Percentiles rank a stretch among this genome's conserved stretches.
Evolutionary conservation across 2,797 vertebrate species (phyloP).

Genomic region (Betta splendens): DNA sequence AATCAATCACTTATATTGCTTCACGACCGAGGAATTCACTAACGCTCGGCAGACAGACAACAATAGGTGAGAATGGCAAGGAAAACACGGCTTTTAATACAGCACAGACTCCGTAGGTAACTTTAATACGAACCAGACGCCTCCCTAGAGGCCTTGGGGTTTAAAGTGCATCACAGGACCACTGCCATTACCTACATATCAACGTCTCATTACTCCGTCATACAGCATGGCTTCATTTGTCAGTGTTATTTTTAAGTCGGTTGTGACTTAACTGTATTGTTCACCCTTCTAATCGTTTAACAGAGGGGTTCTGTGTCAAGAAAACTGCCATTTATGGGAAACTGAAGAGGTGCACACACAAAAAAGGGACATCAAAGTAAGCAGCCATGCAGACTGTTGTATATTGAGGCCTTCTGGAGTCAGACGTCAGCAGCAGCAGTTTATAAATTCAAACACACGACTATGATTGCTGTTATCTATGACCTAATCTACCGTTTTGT

Average conservation of each 20-base stretch:
- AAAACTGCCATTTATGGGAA: conserved; percentile 57
- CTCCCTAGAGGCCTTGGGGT: conserved; percentile 12
- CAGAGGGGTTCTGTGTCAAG: conserved; percentile 22
- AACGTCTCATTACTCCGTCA: conserved; percentile 16
- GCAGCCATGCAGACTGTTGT: conserved; percentile 19
- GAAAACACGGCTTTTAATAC: not conserved
- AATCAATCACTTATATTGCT: conserved; percentile 36
- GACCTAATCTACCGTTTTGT: not conserved
- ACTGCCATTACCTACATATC: conserved; percentile 2
- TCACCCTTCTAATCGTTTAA: conserved; percentile 12
- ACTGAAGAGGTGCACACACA: conserved; percentile 30
- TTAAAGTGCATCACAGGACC: conserved; percentile 3
- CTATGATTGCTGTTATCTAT: conserved; percentile 6
- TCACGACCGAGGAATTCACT: conserved; percentile 32
- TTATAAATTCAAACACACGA: conserved; percentile 28
- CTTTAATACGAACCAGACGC: conserved; percentile 27
- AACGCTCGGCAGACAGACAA: conserved; percentile 1
- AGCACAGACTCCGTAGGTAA: not conserved
- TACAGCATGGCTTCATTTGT: conserved; percentile 20
- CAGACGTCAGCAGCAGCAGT: conserved; percentile 14
- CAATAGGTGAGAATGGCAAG: conserved; percentile 17
- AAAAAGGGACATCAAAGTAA: conserved; percentile 30
- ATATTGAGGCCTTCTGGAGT: conserved; percentile 24
- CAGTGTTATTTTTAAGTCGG: conserved; percentile 12
- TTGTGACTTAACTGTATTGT: conserved; percentile 9